These are phyloP conservation scores for Oreotrochilus melanogaster DNA, from an alignment of 2,113 vertebrate genomes.

Conservation along the genomic window DNA sequence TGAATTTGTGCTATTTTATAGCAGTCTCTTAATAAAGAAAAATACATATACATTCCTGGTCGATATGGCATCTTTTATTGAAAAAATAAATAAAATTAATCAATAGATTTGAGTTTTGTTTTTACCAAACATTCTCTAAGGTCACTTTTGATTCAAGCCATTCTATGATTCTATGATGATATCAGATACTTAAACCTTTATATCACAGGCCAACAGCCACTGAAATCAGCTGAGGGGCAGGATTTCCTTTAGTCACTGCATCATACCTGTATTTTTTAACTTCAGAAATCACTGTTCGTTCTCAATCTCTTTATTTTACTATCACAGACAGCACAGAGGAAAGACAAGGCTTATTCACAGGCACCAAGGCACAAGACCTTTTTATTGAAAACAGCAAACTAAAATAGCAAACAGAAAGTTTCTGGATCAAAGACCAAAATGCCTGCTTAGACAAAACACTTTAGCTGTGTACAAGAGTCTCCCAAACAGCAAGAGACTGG, in stretches of 20 bases:
- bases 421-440: not conserved
- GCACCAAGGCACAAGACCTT: not conserved
- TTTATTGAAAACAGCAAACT: not conserved
- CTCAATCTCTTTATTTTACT: not conserved
- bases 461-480: not conserved
- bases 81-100: not conserved
- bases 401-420: not conserved
- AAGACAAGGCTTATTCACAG: not conserved
- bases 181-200: not conserved
- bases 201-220: not conserved
- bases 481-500: not conserved
- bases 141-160: too few species aligned
- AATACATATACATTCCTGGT: not conserved
- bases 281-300: not conserved
- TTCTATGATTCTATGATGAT: too few species aligned
- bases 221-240: not conserved
- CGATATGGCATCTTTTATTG: not conserved
- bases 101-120: not conserved
- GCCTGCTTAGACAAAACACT: not conserved
- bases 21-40: not conserved
- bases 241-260: not conserved
- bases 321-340: not conserved
- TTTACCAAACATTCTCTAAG: not conserved
- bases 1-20: not conserved
- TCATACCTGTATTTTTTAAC: not conserved